phyloP scores from a whole-genome alignment of 1,140 invertebrate genomes.

The Contarinia nasturtii region DNA sequence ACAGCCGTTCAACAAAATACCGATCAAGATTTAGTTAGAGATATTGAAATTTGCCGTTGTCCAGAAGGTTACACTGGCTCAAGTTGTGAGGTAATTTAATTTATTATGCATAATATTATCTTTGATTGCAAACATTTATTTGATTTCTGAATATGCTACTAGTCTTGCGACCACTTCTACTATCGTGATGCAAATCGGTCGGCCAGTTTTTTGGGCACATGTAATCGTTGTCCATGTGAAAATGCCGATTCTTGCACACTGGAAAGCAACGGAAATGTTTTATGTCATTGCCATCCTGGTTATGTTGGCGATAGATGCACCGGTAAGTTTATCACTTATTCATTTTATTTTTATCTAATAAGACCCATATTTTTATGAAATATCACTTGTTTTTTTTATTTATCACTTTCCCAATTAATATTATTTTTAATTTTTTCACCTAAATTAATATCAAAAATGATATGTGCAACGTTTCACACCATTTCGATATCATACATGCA shows the following conservation, averaged over 20 bases:
- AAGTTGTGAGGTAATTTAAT: slow-evolving; percentile 46
- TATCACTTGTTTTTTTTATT: too few species aligned
- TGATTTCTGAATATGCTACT: slow-evolving; percentile 5
- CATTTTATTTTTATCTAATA: too few species aligned
- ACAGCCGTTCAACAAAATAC: slow-evolving; percentile 41
- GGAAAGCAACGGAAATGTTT: slow-evolving; percentile 34
- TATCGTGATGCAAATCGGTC: slow-evolving; percentile 46
- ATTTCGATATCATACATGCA: too few species aligned
- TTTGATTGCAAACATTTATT: not conserved
- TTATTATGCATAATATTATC: too few species aligned
- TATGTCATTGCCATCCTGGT: slow-evolving; percentile 56
- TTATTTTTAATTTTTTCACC: too few species aligned
- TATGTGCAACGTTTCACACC: too few species aligned
- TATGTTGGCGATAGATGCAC: slow-evolving; percentile 58
- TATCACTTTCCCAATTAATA: too few species aligned
- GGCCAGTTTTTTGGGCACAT: slow-evolving; percentile 33
- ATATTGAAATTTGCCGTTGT: slow-evolving; percentile 71
- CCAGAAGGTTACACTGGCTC: slow-evolving; percentile 61
- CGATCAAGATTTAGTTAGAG: slow-evolving; percentile 31
- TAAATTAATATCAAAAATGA: too few species aligned
- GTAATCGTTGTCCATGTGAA: slow-evolving; percentile 51
- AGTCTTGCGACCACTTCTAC: slow-evolving; percentile 52
- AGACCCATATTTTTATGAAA: too few species aligned
- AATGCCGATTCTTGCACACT: slow-evolving; percentile 52
- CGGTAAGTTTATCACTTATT: slow-evolving; percentile 30